Base-by-base conservation (phyloP, 2,113 vertebrate species). In the Catharus fuscescens region DNA sequence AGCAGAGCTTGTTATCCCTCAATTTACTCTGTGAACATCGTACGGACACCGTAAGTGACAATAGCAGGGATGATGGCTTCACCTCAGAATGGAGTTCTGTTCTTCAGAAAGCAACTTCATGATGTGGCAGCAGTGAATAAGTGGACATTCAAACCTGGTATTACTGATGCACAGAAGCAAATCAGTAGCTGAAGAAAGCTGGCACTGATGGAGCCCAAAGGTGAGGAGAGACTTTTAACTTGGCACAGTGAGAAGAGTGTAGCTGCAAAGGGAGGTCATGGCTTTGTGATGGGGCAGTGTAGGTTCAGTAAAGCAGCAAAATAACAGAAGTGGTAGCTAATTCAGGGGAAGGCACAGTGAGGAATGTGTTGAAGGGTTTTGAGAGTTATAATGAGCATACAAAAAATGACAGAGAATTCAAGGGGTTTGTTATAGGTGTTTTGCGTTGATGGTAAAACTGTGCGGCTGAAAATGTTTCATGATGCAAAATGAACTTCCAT, bases 11-110 rank as follows among this genome's bases (percentile, higher is more conserved):
- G 17, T 45, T 64, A 32, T 14, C 16, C 24, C 34, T 71, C 56
- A 53, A 6, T 54, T 34, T 53, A 47, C 23, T 70, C 32, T 44
- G 3, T 1, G 3, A 66, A 29, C 11, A 18, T 32, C 0, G 0
- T 31, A 38, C 1, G 3, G 26, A 31, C 31, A 64, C 21, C 29
- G 34, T 36, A 23, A 62, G 44, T 5, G 57, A 32, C 31, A 5
- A 18, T 4, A 38, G 34, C 31, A 59, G 38, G 42, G 57, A 57
- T 36, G 61, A 29, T 0, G 7, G 6, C 47, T n/a, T 74, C 32
- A 60, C 12, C 40, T 71, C 83, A 44, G 45, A 77, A 50, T 11
- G 21, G n/a, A 47, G 38, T 36, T 83, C 36, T 2, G 0, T 17
- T 92, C 77, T 72, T 84, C 73, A 60, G 40, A 79, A 84, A 60